Conservation (phyloP, 2,888 invertebrate species). For the Eupithecia dodoneata region DNA sequence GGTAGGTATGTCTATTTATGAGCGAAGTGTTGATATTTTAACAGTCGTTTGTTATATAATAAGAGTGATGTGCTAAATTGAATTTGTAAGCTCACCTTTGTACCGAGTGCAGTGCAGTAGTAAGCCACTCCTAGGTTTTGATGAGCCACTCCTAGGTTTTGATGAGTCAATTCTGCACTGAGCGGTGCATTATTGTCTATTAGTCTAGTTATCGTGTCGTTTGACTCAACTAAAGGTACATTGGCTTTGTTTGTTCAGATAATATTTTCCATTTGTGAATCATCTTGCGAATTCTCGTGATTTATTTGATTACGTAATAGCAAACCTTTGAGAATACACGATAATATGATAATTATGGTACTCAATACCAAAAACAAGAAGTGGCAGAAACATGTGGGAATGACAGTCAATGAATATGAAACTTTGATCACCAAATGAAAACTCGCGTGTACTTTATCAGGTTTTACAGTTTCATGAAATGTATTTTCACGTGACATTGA, state of each 20-base stretch:
- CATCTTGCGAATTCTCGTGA: conserved; percentile 27
- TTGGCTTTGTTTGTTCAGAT: conserved; percentile 32
- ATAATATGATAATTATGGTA: not conserved
- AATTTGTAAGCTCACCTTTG: conserved; percentile 16
- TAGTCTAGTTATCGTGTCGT: conserved; percentile 27
- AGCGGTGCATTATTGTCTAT: conserved; percentile 24
- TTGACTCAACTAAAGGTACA: conserved; percentile 37
- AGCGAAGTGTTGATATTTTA: not conserved
- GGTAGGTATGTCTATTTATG: not conserved
- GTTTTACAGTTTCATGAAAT: not conserved
- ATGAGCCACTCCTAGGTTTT: not conserved
- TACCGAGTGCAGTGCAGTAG: not conserved
- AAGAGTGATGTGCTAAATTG: not conserved
- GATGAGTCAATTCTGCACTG: conserved; percentile 31
- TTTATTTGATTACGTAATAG: conserved; percentile 17
- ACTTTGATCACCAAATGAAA: not conserved
- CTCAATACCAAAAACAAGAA: not conserved
- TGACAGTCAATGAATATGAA: not conserved
- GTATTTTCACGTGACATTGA: conserved; percentile 13
- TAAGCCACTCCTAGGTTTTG: no score
- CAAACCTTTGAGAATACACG: not conserved
- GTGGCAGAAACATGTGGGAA: not conserved
- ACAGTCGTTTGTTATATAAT: not conserved
- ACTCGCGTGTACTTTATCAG: not conserved
- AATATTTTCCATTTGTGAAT: conserved; percentile 36